Evolutionary conservation across 2,888 invertebrate genomes (phyloP), one percentile per base, ranked within the genome.

Genomic region (Suillia variegata): DNA sequence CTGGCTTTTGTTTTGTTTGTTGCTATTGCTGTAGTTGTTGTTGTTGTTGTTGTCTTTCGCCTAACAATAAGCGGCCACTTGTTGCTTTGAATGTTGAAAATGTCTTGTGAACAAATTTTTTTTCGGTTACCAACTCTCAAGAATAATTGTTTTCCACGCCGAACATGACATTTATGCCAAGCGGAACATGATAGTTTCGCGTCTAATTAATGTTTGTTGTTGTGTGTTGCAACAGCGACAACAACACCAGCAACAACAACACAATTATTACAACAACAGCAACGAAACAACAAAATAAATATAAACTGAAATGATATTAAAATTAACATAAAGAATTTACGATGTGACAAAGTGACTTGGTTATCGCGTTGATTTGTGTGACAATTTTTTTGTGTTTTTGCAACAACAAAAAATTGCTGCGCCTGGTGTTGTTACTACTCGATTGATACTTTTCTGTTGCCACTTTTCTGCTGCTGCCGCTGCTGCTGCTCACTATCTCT

Each of bases 201-300:
- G 58, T 62, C 67, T 67, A 69, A 67, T 67, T 64, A 66, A 66
- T 67, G 65, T 69, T 63, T 57, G 59, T 59, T 57, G 58, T 61
- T 54, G 54, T n/a, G n/a, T n/a, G n/a, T n/a, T n/a, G n/a, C n/a
- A n/a, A n/a, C n/a, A 33, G 50, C 26, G 50, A 53, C 55, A 45
- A 50, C 17, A 54, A 12, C 33, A n/a, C n/a, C 20, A 31, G 13
- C 8, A 57, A 53, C n/a, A 48, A 48, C 62, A 58, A 55, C 62
- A 54, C 58, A 75, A n/a, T n/a, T n/a, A n/a, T n/a, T n/a, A n/a
- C n/a, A 75, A 70, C 71, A 73, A 69, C 66, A 70, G 66, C 62
- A 66, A 42, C 56, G 61, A 67, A 66, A 61, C 62, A 4, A 51
- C 13, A 49, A 12, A 49, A 22, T n/a, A n/a, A 15, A 20, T 18